Evolutionary conservation across 2,888 invertebrate genomes (phyloP), one percentile per base, ranked within the genome.

Genomic region (Drosophila quinaria): DNA sequence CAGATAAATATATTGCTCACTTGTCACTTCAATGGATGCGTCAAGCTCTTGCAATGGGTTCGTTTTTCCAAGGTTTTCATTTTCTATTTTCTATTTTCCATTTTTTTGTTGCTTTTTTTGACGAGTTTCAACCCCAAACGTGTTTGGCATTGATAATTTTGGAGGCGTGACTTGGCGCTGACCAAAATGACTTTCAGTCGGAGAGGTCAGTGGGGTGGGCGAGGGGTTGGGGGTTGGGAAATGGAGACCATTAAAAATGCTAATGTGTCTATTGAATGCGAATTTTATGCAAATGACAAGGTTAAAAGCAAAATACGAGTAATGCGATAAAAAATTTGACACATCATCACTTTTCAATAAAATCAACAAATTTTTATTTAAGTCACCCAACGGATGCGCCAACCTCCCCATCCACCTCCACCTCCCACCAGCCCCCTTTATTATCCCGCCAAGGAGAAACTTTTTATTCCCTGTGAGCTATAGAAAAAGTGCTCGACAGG

Each of bases 301-400:
- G 90, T 82, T 88, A 80, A 88, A 88, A 76, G 82, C 88, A 85
- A 81, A 89, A 87, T 89, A 85, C 79, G 74, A 77, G 86, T 86
- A 86, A 86, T 90, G 90, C 86, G 86, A 86, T 86, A 86, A 86
- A 90, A 86, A 86, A 88, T 86, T 86, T 86, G 86, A 86, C 86
- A 90, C 86, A 90, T 86, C 86, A 86, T 86, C 86, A 86, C 90
- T 86, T 86, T 86, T 86, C 86, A 86, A 86, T 86, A 90, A 86
- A 86, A 90, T 86, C 86, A 86, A 86, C 90, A 90, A 86, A 86
- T 86, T 90, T 90, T 90, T 86, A 89, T 84, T 89, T 87, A 87
- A 84, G 89, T 87, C 88, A 78, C 69, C 87, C 86, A 59, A 66
- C 69, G 80, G 83, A 80, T 83, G 80, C 80, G 83, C 82, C 33